Base-by-base conservation (phyloP, 2,888 invertebrate genomes). In the Aricia artaxerxes region DNA sequence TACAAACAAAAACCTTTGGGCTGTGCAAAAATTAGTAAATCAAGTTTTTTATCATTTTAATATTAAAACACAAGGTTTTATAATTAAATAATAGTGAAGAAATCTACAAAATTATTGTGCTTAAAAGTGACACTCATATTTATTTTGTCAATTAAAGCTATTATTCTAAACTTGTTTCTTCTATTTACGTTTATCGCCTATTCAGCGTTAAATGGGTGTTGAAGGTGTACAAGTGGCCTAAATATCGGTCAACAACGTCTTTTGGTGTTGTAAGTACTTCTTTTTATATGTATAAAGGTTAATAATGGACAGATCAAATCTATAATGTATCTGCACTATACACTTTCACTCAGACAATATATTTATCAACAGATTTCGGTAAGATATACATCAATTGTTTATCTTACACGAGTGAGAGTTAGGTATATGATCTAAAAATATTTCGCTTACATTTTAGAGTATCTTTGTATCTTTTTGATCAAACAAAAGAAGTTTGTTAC, bases 221-320 rank as follows among this genome's bases (percentile, higher is more conserved):
- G 80, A 79, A 81, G 81, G 80, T 84, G 86, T 86, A 85, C 87
- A 83, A 81, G 85, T 87, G 90, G 80, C 86, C 89, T 88, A 86
- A 87, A 84, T 90, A 88, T 82, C 88, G 90, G 88, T 91, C 89
- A 88, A 87, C 86, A 87, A 85, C 89, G 81, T 85, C 81, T 79
- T 78, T 80, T 80, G 81, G 80, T 79, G 80, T 79, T 80, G 86
- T 88, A 81, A 87, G 87, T 87, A 82, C 60, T 75, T 40, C 4
- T n/a, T 60, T 73, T 75, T 35, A 24, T 35, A 6, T 57, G 31
- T n/a, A 49, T 73, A 49, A 11, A 75, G 31, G 13, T 49, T 49
- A 49, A 44, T 24, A 44, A 73, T 11, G 6, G n/a, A 73, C 24
- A 73, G 7, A 44, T 24, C 2, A 2, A 44, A 44, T 75, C n/a